Conservation (phyloP, 2,797 vertebrate species). For the Girardinus metallicus region DNA sequence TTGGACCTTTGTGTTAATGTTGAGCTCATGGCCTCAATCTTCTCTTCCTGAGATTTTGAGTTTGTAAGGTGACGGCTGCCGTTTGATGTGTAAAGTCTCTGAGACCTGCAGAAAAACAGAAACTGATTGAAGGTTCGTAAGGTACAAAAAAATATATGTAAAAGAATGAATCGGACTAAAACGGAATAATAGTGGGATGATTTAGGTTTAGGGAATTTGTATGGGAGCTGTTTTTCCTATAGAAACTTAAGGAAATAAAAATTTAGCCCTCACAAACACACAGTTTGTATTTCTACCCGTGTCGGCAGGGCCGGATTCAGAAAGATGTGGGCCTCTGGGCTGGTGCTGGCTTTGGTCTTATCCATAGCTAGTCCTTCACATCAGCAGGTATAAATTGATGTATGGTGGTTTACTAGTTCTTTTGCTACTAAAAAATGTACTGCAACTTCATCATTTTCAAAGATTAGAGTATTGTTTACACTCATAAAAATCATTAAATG, state of each 20-base stretch:
- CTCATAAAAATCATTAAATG: too few relatives aligned
- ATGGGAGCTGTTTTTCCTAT: neutral
- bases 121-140: constrained; percentile 10
- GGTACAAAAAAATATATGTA: neutral
- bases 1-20: constrained; percentile 48
- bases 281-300: neutral
- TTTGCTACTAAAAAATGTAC: too few relatives aligned
- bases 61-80: constrained; percentile 13
- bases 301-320: too few relatives aligned
- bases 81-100: constrained; percentile 35
- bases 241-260: neutral
- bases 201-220: neutral
- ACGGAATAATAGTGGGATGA: neutral
- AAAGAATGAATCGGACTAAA: neutral
- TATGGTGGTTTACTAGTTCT: too few relatives aligned
- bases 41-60: constrained; percentile 25
- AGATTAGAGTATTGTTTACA: too few relatives aligned
- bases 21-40: constrained; percentile 48
- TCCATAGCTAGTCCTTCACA: too few relatives aligned
- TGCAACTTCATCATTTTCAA: too few relatives aligned
- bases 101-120: constrained; percentile 19
- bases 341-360: too few relatives aligned
- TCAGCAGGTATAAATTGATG: too few relatives aligned
- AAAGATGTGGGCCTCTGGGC: too few relatives aligned
- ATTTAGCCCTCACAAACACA: neutral